Conservation (phyloP, 1,140 invertebrate species). For the Bombus confusus region DNA sequence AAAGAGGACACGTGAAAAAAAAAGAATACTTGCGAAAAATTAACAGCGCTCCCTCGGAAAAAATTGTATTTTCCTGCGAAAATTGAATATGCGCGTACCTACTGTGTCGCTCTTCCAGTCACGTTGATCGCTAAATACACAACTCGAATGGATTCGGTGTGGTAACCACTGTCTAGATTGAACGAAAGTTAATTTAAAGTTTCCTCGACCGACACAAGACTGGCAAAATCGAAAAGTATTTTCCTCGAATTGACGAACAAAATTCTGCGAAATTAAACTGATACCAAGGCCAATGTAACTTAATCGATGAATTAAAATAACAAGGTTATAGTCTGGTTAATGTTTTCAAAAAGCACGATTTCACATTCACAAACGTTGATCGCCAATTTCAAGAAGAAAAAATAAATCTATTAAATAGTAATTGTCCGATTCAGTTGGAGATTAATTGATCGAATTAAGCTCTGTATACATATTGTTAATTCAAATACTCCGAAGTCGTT, state of each 20-base stretch:
- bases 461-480: neutral
- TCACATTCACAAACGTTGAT: neutral
- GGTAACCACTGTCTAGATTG: neutral
- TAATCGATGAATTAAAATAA: slow-evolving; percentile 6
- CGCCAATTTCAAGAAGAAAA: neutral
- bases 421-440: neutral
- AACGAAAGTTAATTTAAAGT: neutral
- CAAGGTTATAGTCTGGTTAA: neutral
- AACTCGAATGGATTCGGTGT: neutral
- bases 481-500: neutral
- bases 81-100: neutral
- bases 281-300: slow-evolving; percentile 37
- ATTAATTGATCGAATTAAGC: neutral
- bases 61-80: neutral
- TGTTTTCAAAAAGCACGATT: neutral
- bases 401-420: neutral
- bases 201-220: slow-evolving; percentile 7
- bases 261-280: neutral
- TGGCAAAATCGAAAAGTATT: neutral
- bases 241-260: neutral
- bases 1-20: neutral
- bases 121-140: neutral
- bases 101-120: neutral
- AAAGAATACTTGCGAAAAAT: neutral
- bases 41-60: neutral